phyloP scores from a whole-genome alignment of 2,797 vertebrate species.

The Pagetopsis macropterus region DNA sequence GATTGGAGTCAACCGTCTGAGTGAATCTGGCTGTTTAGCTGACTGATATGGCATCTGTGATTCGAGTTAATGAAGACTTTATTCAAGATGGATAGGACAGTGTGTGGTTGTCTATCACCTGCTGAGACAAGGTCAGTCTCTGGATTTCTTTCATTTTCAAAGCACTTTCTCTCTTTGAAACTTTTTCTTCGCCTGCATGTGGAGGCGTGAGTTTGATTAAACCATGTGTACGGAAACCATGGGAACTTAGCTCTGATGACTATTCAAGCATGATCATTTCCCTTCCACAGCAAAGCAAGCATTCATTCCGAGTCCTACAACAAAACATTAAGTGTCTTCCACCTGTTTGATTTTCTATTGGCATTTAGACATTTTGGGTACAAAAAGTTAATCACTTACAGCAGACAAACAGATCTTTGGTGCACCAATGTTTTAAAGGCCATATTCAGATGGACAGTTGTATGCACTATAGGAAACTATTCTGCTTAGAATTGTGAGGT shows the following conservation, averaged over 20 bases:
- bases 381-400: neutral
- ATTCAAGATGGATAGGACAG: constrained; percentile 48
- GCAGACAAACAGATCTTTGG: constrained; percentile 2
- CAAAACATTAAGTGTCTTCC: neutral
- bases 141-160: constrained; percentile 17
- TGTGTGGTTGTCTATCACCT: constrained; percentile 17
- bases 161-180: constrained; percentile 9
- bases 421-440: neutral
- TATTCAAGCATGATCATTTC: neutral
- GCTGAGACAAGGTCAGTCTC: constrained; percentile 13
- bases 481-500: neutral
- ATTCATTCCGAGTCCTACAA: neutral
- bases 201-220: constrained; percentile 1
- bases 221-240: neutral
- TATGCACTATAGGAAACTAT: neutral
- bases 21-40: constrained; percentile 56
- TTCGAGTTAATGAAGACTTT: constrained; percentile 28
- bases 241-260: neutral
- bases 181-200: neutral
- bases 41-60: constrained; percentile 44
- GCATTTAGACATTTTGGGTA: neutral
- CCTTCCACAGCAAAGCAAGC: accelerated
- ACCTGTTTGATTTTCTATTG: neutral
- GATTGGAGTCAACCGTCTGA: constrained; percentile 46
- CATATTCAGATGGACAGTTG: neutral